Evolutionary conservation across 2,888 invertebrate species (phyloP).

Genomic region (Ophioninae sp.): DNA sequence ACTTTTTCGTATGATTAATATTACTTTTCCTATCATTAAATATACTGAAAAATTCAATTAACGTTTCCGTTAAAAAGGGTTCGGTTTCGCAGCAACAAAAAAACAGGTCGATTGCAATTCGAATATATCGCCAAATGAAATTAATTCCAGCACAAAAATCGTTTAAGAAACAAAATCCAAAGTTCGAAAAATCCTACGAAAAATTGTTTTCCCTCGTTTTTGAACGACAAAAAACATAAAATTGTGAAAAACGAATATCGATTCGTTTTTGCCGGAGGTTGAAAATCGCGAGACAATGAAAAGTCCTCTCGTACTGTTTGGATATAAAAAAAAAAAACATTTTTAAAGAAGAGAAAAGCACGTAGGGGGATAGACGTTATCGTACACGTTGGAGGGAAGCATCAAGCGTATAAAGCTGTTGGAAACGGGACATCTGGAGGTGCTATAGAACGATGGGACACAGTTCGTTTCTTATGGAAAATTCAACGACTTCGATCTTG

Average conservation of each 20-base stretch:
- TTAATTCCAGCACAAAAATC: too few relatives aligned
- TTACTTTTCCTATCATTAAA: too few relatives aligned
- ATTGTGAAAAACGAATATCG: neutral
- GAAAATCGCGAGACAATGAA: neutral
- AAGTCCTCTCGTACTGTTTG: neutral
- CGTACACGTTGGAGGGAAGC: slow-evolving; percentile 8
- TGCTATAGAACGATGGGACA: slow-evolving; percentile 72
- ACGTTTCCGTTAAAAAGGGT: too few relatives aligned
- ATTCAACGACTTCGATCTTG: slow-evolving; percentile 79
- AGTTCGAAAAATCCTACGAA: neutral
- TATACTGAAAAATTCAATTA: too few relatives aligned
- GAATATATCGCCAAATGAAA: too few relatives aligned
- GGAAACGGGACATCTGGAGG: slow-evolving; percentile 75
- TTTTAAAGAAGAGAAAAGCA: too few relatives aligned
- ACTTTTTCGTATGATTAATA: too few relatives aligned
- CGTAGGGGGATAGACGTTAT: neutral
- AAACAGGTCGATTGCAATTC: too few relatives aligned
- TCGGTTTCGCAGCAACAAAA: too few relatives aligned
- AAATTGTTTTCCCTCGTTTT: neutral
- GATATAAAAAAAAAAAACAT: neutral
- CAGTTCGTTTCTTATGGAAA: slow-evolving; percentile 76
- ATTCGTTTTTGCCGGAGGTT: neutral
- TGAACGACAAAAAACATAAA: neutral
- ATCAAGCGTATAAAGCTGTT: slow-evolving; percentile 69
- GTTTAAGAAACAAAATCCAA: too few relatives aligned